phyloP scores from a whole-genome alignment of 2,797 vertebrate genomes.

The Ceyx erithaca region DNA sequence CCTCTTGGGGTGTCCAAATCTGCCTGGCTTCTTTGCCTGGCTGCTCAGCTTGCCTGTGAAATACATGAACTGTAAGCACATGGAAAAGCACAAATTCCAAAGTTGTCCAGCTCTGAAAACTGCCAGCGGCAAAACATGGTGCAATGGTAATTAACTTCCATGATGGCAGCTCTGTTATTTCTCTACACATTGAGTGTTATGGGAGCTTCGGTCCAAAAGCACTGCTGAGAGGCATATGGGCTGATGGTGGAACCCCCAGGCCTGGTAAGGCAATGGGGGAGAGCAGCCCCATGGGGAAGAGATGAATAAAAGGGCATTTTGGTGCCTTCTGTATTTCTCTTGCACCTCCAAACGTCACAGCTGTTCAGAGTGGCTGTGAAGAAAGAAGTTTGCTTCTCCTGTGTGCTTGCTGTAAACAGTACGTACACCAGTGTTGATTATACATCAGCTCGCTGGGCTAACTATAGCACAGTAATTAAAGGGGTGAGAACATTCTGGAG shows the following conservation, averaged over 20 bases:
- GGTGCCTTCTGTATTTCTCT: neutral
- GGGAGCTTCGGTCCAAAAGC: neutral
- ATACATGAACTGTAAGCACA: neutral
- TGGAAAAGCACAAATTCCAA: neutral
- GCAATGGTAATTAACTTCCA: neutral
- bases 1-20: neutral
- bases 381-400: constrained; percentile 42
- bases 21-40: neutral
- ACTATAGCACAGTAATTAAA: constrained; percentile 81
- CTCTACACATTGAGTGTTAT: fast-evolving
- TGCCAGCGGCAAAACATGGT: neutral
- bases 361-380: constrained; percentile 1
- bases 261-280: neutral
- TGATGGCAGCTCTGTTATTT: neutral
- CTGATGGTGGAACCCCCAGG: fast-evolving
- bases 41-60: neutral
- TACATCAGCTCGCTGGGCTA: constrained; percentile 75
- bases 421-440: constrained; percentile 68
- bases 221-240: fast-evolving
- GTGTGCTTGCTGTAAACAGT: constrained; percentile 45
- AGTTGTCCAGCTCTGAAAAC: neutral
- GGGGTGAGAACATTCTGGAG: constrained; percentile 79
- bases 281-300: neutral
- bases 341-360: neutral
- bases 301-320: neutral